Evolutionary conservation across 2,797 vertebrate genomes (phyloP).

Genomic region (Sciurus carolinensis): DNA sequence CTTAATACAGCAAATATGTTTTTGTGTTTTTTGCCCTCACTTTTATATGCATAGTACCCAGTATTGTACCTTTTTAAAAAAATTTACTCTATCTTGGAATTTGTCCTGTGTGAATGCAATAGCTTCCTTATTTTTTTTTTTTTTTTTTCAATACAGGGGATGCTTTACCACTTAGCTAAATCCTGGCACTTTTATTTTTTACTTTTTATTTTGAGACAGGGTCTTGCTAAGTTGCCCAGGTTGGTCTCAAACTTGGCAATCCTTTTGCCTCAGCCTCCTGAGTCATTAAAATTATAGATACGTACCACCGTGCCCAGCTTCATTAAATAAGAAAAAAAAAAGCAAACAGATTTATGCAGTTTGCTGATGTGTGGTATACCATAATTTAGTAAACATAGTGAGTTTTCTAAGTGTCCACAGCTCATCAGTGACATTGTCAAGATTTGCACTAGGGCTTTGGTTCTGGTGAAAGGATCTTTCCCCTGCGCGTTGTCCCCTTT

Average conservation of each 20-base stretch:
- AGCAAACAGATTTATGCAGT: neutral
- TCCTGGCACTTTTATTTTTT: no score
- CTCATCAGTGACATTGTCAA: neutral
- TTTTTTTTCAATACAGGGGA: neutral
- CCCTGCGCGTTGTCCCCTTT: neutral
- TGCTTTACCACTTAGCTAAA: neutral
- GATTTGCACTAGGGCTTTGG: neutral
- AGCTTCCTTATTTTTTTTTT: neutral
- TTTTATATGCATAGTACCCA: neutral
- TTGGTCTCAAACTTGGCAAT: no score
- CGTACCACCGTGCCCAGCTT: no score
- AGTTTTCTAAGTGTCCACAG: neutral
- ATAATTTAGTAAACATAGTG: neutral
- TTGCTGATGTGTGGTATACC: neutral
- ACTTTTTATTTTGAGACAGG: no score
- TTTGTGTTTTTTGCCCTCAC: neutral
- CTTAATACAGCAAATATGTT: neutral
- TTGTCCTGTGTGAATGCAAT: neutral
- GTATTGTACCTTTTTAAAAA: neutral
- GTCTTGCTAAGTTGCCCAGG: no score
- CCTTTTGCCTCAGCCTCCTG: no score
- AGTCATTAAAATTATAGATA: no score
- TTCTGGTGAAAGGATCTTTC: conserved; percentile 22
- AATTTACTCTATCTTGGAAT: neutral
- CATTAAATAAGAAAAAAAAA: neutral